These are phyloP conservation scores for Lutjanus campechanus DNA, from an alignment of 2,797 vertebrate genomes.

Conservation along the genomic window DNA sequence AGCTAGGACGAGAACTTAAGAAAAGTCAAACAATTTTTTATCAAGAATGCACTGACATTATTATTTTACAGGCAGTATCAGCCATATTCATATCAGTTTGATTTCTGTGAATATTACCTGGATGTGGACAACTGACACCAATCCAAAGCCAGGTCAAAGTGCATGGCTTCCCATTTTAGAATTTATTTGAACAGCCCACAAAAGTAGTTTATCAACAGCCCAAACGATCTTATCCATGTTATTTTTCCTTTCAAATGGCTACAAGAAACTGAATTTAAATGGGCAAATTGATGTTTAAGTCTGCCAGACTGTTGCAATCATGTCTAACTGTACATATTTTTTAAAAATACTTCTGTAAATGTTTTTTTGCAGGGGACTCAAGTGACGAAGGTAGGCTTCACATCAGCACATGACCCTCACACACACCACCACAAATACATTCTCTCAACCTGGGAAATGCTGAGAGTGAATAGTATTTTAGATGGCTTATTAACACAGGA, in stretches of 20 bases:
- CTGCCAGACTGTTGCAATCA: constrained; percentile 3
- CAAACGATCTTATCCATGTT: neutral
- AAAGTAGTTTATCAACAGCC: neutral
- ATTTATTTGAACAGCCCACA: neutral
- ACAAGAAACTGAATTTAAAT: neutral
- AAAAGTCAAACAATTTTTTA: neutral
- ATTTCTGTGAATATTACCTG: neutral
- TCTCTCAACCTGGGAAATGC: constrained; percentile 19
- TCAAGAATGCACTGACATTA: neutral
- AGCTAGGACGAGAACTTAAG: neutral
- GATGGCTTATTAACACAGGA: constrained; percentile 33
- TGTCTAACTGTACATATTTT: neutral
- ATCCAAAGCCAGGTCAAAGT: neutral
- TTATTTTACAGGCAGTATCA: neutral
- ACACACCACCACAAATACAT: constrained; percentile 47
- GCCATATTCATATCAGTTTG: neutral
- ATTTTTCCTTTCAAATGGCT: neutral
- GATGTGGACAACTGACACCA: neutral
- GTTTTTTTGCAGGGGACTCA: neutral
- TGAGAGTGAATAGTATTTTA: constrained; percentile 16
- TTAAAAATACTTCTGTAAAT: neutral
- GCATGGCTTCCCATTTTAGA: neutral
- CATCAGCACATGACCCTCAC: constrained; percentile 43
- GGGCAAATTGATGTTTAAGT: neutral
- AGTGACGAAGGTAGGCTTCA: constrained; percentile 5